phyloP scores from a whole-genome alignment of 2,888 invertebrate genomes.

The Lucinisca nassula region DNA sequence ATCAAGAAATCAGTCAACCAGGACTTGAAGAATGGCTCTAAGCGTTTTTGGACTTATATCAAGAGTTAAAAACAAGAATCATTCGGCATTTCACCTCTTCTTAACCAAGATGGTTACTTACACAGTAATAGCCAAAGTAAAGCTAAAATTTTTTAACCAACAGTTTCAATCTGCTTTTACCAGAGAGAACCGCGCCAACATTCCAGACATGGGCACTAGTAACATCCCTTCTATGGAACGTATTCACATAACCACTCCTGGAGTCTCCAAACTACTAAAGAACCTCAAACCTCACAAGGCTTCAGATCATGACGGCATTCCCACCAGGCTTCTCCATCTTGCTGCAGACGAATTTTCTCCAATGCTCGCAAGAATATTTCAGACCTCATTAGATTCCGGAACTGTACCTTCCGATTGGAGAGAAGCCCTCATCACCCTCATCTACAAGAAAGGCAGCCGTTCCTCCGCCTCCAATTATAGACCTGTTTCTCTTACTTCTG shows the following conservation, averaged over 20 bases:
- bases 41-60: constrained; percentile 57
- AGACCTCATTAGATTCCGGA: constrained; percentile 24
- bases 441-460: constrained; percentile 42
- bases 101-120: constrained; percentile 57
- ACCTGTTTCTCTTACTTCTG: constrained; percentile 58
- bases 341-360: constrained; percentile 19
- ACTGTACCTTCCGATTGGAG: constrained; percentile 39
- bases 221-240: constrained; percentile 21
- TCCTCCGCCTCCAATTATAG: constrained; percentile 47
- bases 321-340: neutral
- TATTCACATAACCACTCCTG: constrained; percentile 30
- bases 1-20: neutral
- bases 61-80: constrained; percentile 59
- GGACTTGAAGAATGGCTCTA: constrained; percentile 1
- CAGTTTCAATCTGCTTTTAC: constrained; percentile 59
- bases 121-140: constrained; percentile 44
- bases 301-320: constrained; percentile 35
- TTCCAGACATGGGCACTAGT: constrained; percentile 49
- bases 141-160: constrained; percentile 58
- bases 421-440: constrained; percentile 29
- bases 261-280: constrained; percentile 36
- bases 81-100: constrained; percentile 49
- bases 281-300: constrained; percentile 42
- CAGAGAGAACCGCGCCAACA: constrained; percentile 24
- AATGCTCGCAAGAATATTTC: constrained; percentile 18